These are phyloP conservation scores for Ibidorhyncha struthersii DNA, from an alignment of 2,113 vertebrate genomes.

Conservation along the genomic window DNA sequence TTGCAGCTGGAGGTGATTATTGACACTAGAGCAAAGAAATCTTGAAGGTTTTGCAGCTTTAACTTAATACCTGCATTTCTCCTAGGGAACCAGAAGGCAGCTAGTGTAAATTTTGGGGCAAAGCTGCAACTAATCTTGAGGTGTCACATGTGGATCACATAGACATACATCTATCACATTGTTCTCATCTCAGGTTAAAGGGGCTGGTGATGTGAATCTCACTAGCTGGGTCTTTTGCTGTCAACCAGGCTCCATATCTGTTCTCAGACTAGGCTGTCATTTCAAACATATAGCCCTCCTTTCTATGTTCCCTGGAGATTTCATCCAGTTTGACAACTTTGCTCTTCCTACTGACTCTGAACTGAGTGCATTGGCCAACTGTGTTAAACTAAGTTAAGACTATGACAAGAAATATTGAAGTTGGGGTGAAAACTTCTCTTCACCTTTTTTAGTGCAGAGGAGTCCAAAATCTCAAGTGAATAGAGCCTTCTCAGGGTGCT, in stretches of 20 bases:
- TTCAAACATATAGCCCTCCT: background rate
- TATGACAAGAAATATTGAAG: background rate
- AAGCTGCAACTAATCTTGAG: background rate
- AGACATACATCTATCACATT: accelerated
- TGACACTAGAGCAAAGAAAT: background rate
- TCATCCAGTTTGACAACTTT: background rate
- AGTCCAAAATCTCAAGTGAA: background rate
- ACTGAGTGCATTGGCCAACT: background rate
- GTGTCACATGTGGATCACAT: background rate
- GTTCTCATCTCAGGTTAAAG: background rate
- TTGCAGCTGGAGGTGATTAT: background rate
- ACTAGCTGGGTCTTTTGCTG: background rate
- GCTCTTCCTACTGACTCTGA: background rate
- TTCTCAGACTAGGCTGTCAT: background rate
- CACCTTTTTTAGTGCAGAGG: background rate
- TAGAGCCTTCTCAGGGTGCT: background rate
- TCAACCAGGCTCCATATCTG: background rate
- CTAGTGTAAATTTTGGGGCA: background rate
- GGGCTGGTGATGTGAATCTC: background rate
- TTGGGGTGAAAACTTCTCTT: background rate
- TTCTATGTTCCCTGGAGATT: background rate
- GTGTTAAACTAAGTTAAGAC: background rate
- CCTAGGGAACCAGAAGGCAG: background rate
- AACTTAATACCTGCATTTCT: background rate
- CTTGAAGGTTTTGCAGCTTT: background rate